phyloP scores from a whole-genome alignment of 2,888 invertebrate genomes.

The Girardia tigrina region DNA sequence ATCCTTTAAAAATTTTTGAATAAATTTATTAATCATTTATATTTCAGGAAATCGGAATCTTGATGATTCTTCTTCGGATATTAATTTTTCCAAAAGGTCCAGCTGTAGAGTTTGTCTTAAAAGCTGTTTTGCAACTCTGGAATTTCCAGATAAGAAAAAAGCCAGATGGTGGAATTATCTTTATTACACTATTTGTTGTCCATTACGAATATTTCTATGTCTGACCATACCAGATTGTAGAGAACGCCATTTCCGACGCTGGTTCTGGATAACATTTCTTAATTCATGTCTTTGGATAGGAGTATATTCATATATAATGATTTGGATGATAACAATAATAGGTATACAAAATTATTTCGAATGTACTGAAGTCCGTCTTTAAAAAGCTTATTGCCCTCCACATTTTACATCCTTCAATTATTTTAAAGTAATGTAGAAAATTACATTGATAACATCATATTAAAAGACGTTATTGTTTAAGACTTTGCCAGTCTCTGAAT shows the following conservation, averaged over 20 bases:
- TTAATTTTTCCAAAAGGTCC: neutral
- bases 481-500: no score
- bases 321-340: slow-evolving; percentile 81
- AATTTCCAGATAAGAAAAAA: neutral
- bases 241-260: slow-evolving; percentile 41
- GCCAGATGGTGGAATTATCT: slow-evolving; percentile 14
- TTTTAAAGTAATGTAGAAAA: no score
- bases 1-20: no score
- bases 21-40: no score
- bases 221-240: slow-evolving; percentile 45
- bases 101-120: neutral
- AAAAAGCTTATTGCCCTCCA: no score
- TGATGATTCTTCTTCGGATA: neutral
- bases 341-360: no score
- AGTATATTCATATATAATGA: slow-evolving; percentile 73
- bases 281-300: slow-evolving; percentile 90
- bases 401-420: no score
- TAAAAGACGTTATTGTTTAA: no score
- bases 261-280: slow-evolving; percentile 55
- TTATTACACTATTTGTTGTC: slow-evolving; percentile 35
- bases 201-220: slow-evolving; percentile 41
- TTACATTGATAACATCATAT: no score
- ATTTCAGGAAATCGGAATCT: neutral
- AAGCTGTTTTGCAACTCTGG: slow-evolving; percentile 15
- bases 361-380: no score